Base-by-base conservation (phyloP, 2,113 vertebrate genomes). In the Vombatus ursinus region DNA sequence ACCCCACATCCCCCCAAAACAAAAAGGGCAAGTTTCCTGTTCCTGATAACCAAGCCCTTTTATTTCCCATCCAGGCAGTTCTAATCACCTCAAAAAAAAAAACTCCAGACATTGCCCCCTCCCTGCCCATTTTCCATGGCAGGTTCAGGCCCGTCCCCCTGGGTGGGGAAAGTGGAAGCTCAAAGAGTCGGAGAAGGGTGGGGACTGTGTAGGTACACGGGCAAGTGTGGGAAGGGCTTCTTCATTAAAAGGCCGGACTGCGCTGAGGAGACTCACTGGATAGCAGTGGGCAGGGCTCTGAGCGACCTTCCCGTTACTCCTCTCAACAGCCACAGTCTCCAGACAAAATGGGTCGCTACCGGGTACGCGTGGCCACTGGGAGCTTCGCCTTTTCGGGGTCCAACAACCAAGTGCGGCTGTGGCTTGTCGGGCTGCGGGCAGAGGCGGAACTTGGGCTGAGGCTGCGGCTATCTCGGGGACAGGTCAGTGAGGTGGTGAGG, bases 311-410 rank as follows among this genome's bases (percentile, higher is more conserved):
- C 68, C 68, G 68, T 84, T 84, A 84, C n/a, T 84, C 37, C 68
- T 84, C 68, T 2, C 16, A 44, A n/a, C n/a, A 84, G 37, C 68
- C 68, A 84, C 14, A n/a, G n/a, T n/a, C 68, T 44, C n/a, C 68
- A 23, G 25, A 14, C 50, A 14, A 98, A 98, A 99, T 99, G 99
- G 98, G 97, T 84, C 97, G 97, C 95, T 99, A 99, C 98, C 98
- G 95, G 16, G 98, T 99, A 37, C 98, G 98, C 0, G 98, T 99
- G 91, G 98, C 99, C 61, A 99, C 99, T 0, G 99, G 99, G 0
- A 98, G 98, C 68, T 98, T 98, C 25, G 96, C 98, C 92, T 99
- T 99, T 96, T 98, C 99, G 0, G 99, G 99, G n/a, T 99, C 99
- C 48, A 98, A 98, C 98, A 99, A 99, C 97, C 98, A 98, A 68